phyloP scores from a whole-genome alignment of 2,797 vertebrate species.

The Acanthornis magna region DNA sequence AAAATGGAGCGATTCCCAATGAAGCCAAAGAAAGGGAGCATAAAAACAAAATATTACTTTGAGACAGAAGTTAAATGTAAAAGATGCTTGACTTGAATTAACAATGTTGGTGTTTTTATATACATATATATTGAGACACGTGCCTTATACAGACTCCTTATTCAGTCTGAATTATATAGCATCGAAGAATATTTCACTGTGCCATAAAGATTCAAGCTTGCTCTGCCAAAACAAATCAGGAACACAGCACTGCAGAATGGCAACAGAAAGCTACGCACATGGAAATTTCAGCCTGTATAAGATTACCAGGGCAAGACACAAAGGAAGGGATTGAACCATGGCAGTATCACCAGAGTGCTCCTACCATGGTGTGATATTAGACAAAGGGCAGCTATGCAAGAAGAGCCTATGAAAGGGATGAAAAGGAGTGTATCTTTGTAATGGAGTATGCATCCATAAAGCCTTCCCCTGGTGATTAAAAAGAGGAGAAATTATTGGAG shows the following conservation, averaged over 20 bases:
- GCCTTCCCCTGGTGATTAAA: constrained; percentile 46
- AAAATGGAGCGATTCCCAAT: constrained; percentile 80
- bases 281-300: constrained; percentile 16
- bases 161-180: constrained; percentile 76
- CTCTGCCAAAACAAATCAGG: constrained; percentile 76
- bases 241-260: constrained; percentile 51
- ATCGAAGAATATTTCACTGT: constrained; percentile 79
- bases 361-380: not conserved
- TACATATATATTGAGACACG: constrained; percentile 77
- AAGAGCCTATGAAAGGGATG: constrained; percentile 31
- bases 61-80: constrained; percentile 76
- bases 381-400: constrained; percentile 56
- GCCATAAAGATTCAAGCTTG: constrained; percentile 78
- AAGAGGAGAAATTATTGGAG: constrained; percentile 22
- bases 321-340: not conserved
- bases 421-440: constrained; percentile 11
- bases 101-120: constrained; percentile 55
- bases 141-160: constrained; percentile 82
- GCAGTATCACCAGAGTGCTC: not conserved
- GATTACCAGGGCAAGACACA: constrained; percentile 1
- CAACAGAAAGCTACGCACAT: constrained; percentile 39
- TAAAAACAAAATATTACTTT: constrained; percentile 77
- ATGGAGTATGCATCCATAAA: constrained; percentile 4
- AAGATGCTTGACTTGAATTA: constrained; percentile 54
- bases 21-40: constrained; percentile 85